Evolutionary conservation across 2,888 invertebrate species (phyloP).

Genomic region (Pedicia rivosa): DNA sequence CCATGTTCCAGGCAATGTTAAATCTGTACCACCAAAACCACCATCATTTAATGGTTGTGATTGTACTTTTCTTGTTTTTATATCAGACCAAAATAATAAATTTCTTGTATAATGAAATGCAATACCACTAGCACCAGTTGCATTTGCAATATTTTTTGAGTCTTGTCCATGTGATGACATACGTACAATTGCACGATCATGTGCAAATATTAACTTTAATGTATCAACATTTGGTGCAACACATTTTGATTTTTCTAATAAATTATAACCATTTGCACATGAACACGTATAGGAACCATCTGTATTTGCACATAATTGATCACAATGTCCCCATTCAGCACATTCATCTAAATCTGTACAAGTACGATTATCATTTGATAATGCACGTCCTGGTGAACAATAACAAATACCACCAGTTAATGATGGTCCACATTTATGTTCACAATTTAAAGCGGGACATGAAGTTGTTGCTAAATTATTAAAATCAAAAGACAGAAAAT

Average conservation of each 20-base stretch:
- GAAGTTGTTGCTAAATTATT: slow-evolving; percentile 55
- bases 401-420: slow-evolving; percentile 79
- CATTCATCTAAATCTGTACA: slow-evolving; percentile 91
- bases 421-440: slow-evolving; percentile 82
- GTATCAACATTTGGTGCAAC: slow-evolving; percentile 40
- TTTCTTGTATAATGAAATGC: slow-evolving; percentile 68
- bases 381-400: slow-evolving; percentile 69
- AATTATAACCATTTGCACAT: slow-evolving; percentile 62
- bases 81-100: slow-evolving; percentile 77
- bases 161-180: slow-evolving; percentile 52
- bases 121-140: slow-evolving; percentile 70
- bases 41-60: slow-evolving; percentile 28
- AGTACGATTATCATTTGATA: slow-evolving; percentile 69
- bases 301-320: slow-evolving; percentile 83
- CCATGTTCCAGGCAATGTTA: slow-evolving; percentile 71
- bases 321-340: slow-evolving; percentile 83
- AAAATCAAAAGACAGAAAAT: slow-evolving; percentile 12
- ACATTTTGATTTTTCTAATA: slow-evolving; percentile 46
- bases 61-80: slow-evolving; percentile 66
- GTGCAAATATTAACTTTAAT: slow-evolving; percentile 49
- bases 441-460: slow-evolving; percentile 75
- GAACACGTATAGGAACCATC: slow-evolving; percentile 71
- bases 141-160: slow-evolving; percentile 51
- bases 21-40: slow-evolving; percentile 41
- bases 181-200: slow-evolving; percentile 52